Evolutionary conservation across 1,140 invertebrate species (phyloP).

Genomic region (Achroia grisella): DNA sequence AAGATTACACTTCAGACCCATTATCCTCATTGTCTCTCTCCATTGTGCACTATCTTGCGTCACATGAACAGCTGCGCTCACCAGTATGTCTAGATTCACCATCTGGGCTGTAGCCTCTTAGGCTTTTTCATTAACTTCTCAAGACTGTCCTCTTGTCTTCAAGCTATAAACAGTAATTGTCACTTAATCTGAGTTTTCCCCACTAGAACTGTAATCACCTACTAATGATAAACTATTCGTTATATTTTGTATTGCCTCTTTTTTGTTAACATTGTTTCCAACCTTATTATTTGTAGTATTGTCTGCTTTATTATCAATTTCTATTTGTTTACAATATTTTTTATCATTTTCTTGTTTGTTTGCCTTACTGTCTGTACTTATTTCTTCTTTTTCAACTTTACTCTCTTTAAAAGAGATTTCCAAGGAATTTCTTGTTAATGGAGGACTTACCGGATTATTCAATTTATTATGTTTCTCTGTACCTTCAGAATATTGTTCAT

Average conservation of each 20-base stretch:
- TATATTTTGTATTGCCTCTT: too few species aligned
- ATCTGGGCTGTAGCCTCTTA: too few species aligned
- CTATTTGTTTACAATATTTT: constrained; percentile 6
- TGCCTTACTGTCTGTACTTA: constrained; percentile 8
- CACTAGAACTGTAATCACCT: constrained; percentile 61
- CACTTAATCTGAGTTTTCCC: constrained; percentile 39
- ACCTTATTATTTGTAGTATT: neutral
- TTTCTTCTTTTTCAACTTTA: constrained; percentile 17
- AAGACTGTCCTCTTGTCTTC: too few species aligned
- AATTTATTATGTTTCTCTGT: too few species aligned
- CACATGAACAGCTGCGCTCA: too few species aligned
- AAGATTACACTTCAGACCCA: too few species aligned
- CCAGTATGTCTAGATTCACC: too few species aligned
- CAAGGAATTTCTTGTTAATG: constrained; percentile 49
- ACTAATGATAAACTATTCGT: constrained; percentile 34
- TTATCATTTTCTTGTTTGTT: neutral
- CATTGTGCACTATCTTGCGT: too few species aligned
- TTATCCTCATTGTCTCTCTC: too few species aligned
- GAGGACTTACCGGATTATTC: too few species aligned
- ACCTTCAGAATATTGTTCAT: constrained; percentile 6
- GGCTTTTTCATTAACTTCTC: too few species aligned
- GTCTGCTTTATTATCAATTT: constrained; percentile 9
- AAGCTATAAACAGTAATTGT: too few species aligned
- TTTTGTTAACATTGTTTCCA: neutral
- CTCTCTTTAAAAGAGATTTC: constrained; percentile 54